Conservation (phyloP, 2,888 invertebrate species). For the Enchytraeus crypticus region DNA sequence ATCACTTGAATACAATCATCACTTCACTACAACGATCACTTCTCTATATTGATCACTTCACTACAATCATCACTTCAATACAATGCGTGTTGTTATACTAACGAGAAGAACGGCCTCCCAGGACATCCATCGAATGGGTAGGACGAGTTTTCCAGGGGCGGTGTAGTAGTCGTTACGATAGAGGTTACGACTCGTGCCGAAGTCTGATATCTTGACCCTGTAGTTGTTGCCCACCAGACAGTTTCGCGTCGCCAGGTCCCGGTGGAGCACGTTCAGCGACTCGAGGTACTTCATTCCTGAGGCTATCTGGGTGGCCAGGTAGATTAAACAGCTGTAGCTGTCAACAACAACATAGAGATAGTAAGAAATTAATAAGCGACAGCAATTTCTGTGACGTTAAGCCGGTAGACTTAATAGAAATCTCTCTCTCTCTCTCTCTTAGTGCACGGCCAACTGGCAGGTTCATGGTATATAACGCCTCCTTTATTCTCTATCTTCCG, state of each 20-base stretch:
- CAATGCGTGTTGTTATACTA: no score
- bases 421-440: no score
- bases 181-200: conserved; percentile 46
- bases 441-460: no score
- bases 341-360: conserved; percentile 36
- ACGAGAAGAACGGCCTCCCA: conserved; percentile 68
- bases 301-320: conserved; percentile 74
- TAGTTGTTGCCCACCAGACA: conserved; percentile 74
- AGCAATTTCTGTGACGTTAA: not conserved
- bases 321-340: conserved; percentile 72
- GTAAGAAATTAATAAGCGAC: not conserved
- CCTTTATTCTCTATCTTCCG: no score
- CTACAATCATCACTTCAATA: no score
- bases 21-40: no score
- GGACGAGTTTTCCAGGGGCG: conserved; percentile 71
- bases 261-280: conserved; percentile 78
- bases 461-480: no score
- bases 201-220: conserved; percentile 52
- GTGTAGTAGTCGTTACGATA: conserved; percentile 68
- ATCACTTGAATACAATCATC: no score
- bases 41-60: no score
- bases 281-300: conserved; percentile 83
- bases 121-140: conserved; percentile 81
- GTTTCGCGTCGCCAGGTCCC: conserved; percentile 78
- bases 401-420: no score